phyloP scores from a whole-genome alignment of 2,797 vertebrate genomes.

The Prionace glauca region DNA sequence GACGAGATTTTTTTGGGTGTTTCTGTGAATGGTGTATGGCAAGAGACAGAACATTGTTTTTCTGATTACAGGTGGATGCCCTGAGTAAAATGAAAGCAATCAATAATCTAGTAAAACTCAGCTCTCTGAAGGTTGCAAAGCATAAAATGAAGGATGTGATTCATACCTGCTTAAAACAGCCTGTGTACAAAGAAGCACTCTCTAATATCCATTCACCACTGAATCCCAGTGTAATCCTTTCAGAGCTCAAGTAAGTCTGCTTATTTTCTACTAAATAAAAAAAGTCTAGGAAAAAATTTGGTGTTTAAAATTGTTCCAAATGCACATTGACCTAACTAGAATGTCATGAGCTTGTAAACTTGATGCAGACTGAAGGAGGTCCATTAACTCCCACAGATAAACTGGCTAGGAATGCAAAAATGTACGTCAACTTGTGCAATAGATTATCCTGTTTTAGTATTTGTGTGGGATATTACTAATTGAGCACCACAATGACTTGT shows the following conservation, averaged over 20 bases:
- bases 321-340: conserved; percentile 17
- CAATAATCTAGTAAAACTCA: conserved; percentile 89
- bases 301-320: conserved; percentile 23
- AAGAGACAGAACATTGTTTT: neutral
- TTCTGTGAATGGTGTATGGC: neutral
- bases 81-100: conserved; percentile 92
- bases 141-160: conserved; percentile 85
- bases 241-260: conserved; percentile 83
- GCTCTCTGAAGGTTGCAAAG: conserved; percentile 80
- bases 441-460: neutral
- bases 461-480: neutral
- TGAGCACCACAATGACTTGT: neutral
- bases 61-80: conserved; percentile 80
- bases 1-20: neutral
- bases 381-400: conserved; percentile 26
- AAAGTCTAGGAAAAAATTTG: neutral
- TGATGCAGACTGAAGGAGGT: conserved; percentile 2
- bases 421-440: neutral
- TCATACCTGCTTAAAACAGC: conserved; percentile 88
- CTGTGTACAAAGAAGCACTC: conserved; percentile 83
- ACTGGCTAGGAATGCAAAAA: neutral
- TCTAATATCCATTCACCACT: conserved; percentile 86
- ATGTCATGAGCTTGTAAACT: conserved; percentile 34
- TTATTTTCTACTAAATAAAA: neutral
- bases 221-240: conserved; percentile 82